Conservation (phyloP, 2,888 invertebrate genomes). For the Drosophila affinis region DNA sequence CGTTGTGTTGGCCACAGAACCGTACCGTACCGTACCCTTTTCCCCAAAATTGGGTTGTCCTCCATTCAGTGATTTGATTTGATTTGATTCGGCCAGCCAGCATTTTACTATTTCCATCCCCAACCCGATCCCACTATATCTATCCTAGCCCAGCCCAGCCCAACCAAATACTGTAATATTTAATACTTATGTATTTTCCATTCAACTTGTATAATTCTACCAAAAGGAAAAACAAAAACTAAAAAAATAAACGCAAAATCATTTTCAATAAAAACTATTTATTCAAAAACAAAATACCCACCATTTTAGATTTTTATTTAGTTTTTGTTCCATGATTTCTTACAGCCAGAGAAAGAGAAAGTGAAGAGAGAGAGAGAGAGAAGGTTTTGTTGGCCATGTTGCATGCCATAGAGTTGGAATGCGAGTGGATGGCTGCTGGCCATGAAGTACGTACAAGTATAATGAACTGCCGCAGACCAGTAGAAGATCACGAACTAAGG, state of each 20-base stretch:
- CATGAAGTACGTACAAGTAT: slow-evolving; percentile 16
- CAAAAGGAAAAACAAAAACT: slow-evolving; percentile 60
- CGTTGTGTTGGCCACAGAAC: slow-evolving; percentile 20
- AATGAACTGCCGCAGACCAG: slow-evolving; percentile 28
- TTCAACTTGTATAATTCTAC: slow-evolving; percentile 78
- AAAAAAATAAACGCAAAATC: slow-evolving; percentile 50
- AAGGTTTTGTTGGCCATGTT: slow-evolving; percentile 21
- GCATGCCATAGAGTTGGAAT: slow-evolving; percentile 26
- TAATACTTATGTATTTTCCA: slow-evolving; percentile 73
- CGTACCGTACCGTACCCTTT: background rate
- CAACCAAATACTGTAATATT: slow-evolving; percentile 69
- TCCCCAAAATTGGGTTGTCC: slow-evolving; percentile 12
- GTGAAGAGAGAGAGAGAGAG: background rate
- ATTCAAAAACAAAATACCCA: slow-evolving; percentile 64
- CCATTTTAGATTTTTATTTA: slow-evolving; percentile 45
- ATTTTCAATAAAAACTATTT: slow-evolving; percentile 79
- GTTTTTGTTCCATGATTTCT: slow-evolving; percentile 49
- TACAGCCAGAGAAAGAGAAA: slow-evolving; percentile 45
- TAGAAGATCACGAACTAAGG: slow-evolving; percentile 40
- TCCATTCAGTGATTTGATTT: slow-evolving; percentile 13
- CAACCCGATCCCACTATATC: slow-evolving; percentile 24
- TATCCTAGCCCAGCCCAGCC: slow-evolving; percentile 32
- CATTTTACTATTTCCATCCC: slow-evolving; percentile 3
- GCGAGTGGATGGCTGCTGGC: slow-evolving; percentile 27
- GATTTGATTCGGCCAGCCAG: slow-evolving; percentile 26